Conservation (phyloP, 1,140 invertebrate genomes). For the Kradibia gibbosae region DNA sequence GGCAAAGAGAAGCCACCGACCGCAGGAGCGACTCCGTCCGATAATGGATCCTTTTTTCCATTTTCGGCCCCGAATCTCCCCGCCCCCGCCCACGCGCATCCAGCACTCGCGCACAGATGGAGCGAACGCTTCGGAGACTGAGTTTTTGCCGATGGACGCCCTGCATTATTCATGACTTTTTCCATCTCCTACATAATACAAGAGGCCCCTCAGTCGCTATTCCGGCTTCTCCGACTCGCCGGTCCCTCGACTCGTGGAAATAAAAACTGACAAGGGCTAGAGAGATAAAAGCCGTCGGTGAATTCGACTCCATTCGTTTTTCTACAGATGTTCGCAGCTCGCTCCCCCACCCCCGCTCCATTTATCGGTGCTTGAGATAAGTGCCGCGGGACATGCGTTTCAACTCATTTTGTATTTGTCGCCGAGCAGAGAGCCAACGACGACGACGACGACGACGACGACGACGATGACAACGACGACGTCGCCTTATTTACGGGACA, state of each 20-base stretch:
- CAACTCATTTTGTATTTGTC: not conserved
- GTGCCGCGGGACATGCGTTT: not conserved
- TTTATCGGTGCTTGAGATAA: not conserved
- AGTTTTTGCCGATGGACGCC: not conserved
- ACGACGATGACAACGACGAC: not conserved
- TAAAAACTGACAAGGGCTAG: not conserved
- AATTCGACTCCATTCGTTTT: constrained; percentile 3
- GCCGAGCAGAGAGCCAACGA: not conserved
- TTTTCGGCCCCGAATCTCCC: not conserved
- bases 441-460: too few species aligned
- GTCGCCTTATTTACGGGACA: not conserved
- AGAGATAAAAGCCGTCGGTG: not conserved
- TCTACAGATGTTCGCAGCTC: not conserved
- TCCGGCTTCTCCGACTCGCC: not conserved
- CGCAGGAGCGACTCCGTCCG: too few species aligned
- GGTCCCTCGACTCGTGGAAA: not conserved
- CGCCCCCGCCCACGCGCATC: not conserved
- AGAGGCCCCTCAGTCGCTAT: not conserved
- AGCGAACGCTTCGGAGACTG: not conserved
- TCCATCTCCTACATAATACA: not conserved
- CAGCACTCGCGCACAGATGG: not conserved
- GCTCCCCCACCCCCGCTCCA: not conserved
- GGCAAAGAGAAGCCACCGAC: too few species aligned
- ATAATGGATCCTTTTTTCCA: not conserved
- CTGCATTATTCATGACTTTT: constrained; percentile 34